Percentiles rank a stretch among this genome's conserved stretches.
Evolutionary conservation across 2,797 vertebrate genomes (phyloP).

Genomic region (Cygnus olor): DNA sequence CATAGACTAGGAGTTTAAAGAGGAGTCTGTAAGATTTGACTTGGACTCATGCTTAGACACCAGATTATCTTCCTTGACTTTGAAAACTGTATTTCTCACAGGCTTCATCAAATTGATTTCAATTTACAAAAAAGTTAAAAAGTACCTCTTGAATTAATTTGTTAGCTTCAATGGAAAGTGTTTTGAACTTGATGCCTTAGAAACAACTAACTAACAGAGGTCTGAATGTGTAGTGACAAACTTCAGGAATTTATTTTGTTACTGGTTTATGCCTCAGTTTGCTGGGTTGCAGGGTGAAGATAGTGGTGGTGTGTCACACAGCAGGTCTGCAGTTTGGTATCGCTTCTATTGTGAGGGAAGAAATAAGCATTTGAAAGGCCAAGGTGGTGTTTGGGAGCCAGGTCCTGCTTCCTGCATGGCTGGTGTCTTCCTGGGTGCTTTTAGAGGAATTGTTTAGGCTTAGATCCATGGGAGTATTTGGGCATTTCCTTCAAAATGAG

Average conservation of each 20-base stretch:
- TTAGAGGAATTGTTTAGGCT: neutral
- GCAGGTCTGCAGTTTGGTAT: neutral
- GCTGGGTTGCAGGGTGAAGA: neutral
- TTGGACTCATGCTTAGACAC: neutral
- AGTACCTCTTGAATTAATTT: neutral
- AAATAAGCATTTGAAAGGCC: rapidly evolving
- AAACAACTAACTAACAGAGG: neutral
- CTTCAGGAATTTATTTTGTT: neutral
- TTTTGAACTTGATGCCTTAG: neutral
- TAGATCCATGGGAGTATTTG: neutral
- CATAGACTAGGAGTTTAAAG: constrained; percentile 11
- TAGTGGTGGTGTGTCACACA: neutral
- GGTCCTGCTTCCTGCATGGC: neutral
- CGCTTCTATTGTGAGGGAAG: neutral
- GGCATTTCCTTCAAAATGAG: neutral
- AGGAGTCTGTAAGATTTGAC: neutral
- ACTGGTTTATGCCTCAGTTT: neutral
- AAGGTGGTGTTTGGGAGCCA: neutral
- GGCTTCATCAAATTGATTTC: neutral
- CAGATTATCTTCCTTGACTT: neutral
- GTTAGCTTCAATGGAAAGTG: neutral
- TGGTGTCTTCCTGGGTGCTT: neutral
- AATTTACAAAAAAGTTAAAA: neutral
- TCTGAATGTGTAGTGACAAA: neutral
- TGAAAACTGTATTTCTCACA: neutral